A percentile compares a stretch with the other conserved stretches of the same genome.
Conservation (phyloP, 1,140 invertebrate genomes). For the Drosophila persimilis region DNA sequence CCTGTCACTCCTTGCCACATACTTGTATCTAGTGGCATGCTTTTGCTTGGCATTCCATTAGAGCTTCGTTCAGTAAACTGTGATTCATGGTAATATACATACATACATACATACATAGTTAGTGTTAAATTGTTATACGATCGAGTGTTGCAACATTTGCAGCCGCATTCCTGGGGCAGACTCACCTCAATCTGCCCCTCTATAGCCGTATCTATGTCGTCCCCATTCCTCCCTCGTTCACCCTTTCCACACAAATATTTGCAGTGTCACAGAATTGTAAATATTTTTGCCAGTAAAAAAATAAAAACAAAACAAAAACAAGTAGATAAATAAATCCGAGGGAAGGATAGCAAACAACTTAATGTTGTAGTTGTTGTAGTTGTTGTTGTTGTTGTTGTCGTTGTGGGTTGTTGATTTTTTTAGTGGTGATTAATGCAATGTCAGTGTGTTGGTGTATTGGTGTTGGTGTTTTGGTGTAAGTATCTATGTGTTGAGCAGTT, state of each 20-base stretch:
- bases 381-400: conserved; percentile 10
- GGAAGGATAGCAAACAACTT: conserved; percentile 32
- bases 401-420: conserved; percentile 45
- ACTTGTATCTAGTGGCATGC: not conserved
- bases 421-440: conserved; percentile 62
- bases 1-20: no score
- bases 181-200: not conserved
- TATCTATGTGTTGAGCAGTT: conserved; percentile 26
- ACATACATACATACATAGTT: no score
- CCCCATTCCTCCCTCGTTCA: not conserved
- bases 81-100: no score
- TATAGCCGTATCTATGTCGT: no score
- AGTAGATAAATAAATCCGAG: conserved; percentile 28
- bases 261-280: conserved; percentile 18
- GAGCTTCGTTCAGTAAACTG: no score
- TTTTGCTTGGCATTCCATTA: not conserved
- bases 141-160: no score
- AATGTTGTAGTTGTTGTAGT: not conserved
- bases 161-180: no score
- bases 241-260: conserved; percentile 24
- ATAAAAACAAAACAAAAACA: not conserved
- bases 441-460: conserved; percentile 15
- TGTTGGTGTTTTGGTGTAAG: conserved; percentile 1
- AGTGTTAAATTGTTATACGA: no score
- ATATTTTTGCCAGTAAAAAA: conserved; percentile 6